Evolutionary conservation across 2,797 vertebrate species (phyloP).

Genomic region (Semotilus atromaculatus): DNA sequence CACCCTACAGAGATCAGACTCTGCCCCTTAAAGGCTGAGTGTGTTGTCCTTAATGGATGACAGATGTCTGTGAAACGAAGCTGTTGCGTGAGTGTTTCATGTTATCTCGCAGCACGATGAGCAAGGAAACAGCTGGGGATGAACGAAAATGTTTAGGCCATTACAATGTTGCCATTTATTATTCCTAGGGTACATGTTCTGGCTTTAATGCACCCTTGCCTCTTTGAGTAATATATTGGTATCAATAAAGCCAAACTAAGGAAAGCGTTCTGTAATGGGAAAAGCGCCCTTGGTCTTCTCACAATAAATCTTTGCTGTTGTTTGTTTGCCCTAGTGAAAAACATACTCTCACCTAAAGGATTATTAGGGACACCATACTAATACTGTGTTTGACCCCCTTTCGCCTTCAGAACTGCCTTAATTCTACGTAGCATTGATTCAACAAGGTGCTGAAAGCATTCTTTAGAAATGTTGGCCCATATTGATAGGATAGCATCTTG

Average conservation of each 20-base stretch:
- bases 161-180: constrained; percentile 77
- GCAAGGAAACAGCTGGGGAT: constrained; percentile 82
- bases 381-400: too few relatives aligned
- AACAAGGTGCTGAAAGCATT: too few relatives aligned
- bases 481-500: too few relatives aligned
- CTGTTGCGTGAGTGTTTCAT: constrained; percentile 82
- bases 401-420: too few relatives aligned
- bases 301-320: constrained; percentile 75
- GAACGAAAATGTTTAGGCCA: constrained; percentile 74
- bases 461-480: too few relatives aligned
- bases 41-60: constrained; percentile 78
- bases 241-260: constrained; percentile 82
- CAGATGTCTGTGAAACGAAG: constrained; percentile 80
- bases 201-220: constrained; percentile 49
- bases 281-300: constrained; percentile 69
- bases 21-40: constrained; percentile 57
- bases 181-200: constrained; percentile 59
- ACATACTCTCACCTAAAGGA: too few relatives aligned
- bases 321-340: constrained; percentile 36
- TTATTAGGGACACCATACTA: too few relatives aligned
- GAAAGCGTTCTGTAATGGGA: constrained; percentile 73
- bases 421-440: too few relatives aligned
- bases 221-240: constrained; percentile 76
- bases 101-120: constrained; percentile 82
- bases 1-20: constrained; percentile 46